A percentile compares a stretch with the other conserved stretches of the same genome.
These are phyloP conservation scores for Clunio marinus DNA, from an alignment of 2,888 invertebrate genomes.

Conservation along the genomic window DNA sequence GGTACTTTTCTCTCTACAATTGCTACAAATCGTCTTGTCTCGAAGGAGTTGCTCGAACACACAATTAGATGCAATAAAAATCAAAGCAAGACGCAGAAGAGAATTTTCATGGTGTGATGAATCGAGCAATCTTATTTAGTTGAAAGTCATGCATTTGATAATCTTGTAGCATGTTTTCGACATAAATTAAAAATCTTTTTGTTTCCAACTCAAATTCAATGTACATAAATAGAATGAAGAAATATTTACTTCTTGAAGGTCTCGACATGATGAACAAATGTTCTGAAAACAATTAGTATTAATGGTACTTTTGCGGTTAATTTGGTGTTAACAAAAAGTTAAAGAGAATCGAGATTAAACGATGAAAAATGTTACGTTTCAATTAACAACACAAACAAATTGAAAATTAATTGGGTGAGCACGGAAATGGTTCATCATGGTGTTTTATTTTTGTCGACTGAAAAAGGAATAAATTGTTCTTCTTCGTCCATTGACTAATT, in stretches of 20 bases:
- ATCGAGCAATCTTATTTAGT: background rate
- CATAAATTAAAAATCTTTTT: background rate
- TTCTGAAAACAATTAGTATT: constrained; percentile 33
- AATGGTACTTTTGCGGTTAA: constrained; percentile 37
- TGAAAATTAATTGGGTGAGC: constrained; percentile 38
- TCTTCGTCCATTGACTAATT: constrained; percentile 29
- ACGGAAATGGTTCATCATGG: constrained; percentile 34
- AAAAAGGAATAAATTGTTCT: background rate
- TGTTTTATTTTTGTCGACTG: no score
- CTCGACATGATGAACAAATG: no score
- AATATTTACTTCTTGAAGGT: background rate
- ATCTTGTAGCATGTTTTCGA: background rate
- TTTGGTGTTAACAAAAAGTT: constrained; percentile 25
- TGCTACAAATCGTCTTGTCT: constrained; percentile 30
- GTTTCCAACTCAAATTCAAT: background rate
- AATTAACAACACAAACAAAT: constrained; percentile 38
- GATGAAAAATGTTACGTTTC: constrained; percentile 29
- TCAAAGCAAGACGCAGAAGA: constrained; percentile 1
- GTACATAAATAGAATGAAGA: background rate
- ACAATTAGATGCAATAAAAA: constrained; percentile 5
- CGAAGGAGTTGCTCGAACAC: constrained; percentile 17
- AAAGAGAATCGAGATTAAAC: background rate
- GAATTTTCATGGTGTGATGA: background rate
- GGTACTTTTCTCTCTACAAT: background rate
- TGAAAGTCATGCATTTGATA: background rate